Percentiles rank a stretch among this genome's conserved stretches.
phyloP scores from a whole-genome alignment of 2,797 vertebrate species.

The Rhinella marina region DNA sequence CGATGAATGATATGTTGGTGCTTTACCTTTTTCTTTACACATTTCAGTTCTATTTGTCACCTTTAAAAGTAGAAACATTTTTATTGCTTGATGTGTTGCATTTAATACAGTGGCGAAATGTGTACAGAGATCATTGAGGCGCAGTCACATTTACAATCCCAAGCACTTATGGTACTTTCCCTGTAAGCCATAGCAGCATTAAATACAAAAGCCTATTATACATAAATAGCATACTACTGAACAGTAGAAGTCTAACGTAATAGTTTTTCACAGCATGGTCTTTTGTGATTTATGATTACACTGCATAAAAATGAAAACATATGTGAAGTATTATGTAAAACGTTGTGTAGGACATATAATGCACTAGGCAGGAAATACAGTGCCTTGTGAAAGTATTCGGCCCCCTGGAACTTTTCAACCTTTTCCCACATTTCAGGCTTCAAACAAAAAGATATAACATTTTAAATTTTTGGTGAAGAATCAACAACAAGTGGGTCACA shows the following conservation, averaged over 20 bases:
- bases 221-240: background rate
- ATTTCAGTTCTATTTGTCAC: no score
- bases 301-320: background rate
- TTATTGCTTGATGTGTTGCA: no score
- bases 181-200: background rate
- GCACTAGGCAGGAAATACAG: background rate
- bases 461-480: no score
- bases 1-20: no score
- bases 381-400: no score
- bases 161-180: background rate
- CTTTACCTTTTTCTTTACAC: no score
- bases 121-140: background rate
- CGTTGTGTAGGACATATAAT: background rate
- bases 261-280: background rate
- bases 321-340: background rate
- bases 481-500: no score
- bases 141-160: background rate
- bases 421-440: no score
- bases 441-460: no score
- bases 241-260: background rate
- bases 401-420: no score
- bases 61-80: no score
- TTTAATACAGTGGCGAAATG: background rate
- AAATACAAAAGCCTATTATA: slow-evolving; percentile 8
- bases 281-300: background rate